Evolutionary conservation across 1,140 invertebrate species (phyloP).

Genomic region (Grapholita molesta): DNA sequence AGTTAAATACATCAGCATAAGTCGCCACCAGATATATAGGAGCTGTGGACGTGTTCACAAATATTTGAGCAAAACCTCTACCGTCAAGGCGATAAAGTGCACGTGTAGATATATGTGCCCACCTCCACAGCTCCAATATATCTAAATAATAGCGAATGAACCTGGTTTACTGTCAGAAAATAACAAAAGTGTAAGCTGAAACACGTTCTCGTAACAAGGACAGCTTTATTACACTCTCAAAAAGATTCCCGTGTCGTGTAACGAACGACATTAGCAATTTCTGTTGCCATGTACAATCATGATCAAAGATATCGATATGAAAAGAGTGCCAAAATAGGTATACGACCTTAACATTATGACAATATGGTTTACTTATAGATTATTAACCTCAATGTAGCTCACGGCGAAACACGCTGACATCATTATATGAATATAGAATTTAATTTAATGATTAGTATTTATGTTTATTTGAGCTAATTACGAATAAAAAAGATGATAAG

Average conservation of each 20-base stretch:
- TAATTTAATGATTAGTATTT: neutral
- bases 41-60: too few species aligned
- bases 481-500: neutral
- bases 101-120: too few species aligned
- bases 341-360: too few species aligned
- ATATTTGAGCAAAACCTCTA: too few species aligned
- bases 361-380: too few species aligned
- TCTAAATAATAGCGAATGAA: neutral
- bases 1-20: too few species aligned
- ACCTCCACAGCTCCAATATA: too few species aligned
- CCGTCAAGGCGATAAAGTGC: too few species aligned
- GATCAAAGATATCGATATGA: too few species aligned
- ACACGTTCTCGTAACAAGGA: neutral
- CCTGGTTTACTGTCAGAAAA: neutral
- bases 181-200: neutral
- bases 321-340: too few species aligned
- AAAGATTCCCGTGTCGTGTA: neutral
- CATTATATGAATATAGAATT: neutral
- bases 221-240: neutral
- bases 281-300: slow-evolving; percentile 1
- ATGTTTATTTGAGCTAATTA: neutral
- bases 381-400: too few species aligned
- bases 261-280: neutral
- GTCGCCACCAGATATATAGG: too few species aligned
- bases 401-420: neutral